A percentile compares a stretch with the other conserved stretches of the same genome.
Evolutionary conservation across 2,113 vertebrate genomes (phyloP).

Genomic region (Chamaetylas fuelleborni): DNA sequence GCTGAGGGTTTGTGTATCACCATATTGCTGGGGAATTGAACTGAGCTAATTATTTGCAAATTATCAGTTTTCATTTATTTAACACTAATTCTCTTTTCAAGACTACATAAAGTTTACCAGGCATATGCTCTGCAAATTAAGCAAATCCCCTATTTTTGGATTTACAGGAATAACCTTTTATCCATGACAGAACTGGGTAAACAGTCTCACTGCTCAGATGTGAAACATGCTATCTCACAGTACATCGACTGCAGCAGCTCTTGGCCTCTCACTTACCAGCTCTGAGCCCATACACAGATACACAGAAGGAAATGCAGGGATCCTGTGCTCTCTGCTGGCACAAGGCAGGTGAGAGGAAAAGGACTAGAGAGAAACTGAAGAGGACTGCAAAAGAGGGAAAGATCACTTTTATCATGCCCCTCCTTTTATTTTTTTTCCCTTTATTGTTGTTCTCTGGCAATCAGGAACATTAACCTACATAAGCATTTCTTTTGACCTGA

Average conservation of each 20-base stretch:
- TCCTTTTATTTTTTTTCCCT: background rate
- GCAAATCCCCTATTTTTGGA: background rate
- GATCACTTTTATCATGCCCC: background rate
- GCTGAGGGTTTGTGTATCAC: background rate
- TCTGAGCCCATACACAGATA: background rate
- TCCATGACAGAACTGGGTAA: background rate
- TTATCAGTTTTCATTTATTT: background rate
- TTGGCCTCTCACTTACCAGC: fast-evolving
- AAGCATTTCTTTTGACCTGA: background rate
- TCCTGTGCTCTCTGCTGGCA: background rate
- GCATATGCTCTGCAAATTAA: background rate
- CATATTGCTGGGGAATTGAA: background rate
- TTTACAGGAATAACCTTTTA: background rate
- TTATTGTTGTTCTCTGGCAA: background rate
- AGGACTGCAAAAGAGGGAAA: background rate
- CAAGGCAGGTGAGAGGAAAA: background rate
- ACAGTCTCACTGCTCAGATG: background rate
- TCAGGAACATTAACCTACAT: background rate
- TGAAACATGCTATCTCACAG: too few species aligned
- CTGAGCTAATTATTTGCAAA: background rate
- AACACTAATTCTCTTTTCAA: background rate
- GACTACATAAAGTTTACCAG: background rate
- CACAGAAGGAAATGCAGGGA: background rate
- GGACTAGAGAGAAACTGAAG: background rate
- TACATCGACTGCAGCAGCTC: background rate